Evolutionary conservation across 1,140 invertebrate species (phyloP), one percentile per base, ranked within the genome.

Genomic region (Caerostris darwini): DNA sequence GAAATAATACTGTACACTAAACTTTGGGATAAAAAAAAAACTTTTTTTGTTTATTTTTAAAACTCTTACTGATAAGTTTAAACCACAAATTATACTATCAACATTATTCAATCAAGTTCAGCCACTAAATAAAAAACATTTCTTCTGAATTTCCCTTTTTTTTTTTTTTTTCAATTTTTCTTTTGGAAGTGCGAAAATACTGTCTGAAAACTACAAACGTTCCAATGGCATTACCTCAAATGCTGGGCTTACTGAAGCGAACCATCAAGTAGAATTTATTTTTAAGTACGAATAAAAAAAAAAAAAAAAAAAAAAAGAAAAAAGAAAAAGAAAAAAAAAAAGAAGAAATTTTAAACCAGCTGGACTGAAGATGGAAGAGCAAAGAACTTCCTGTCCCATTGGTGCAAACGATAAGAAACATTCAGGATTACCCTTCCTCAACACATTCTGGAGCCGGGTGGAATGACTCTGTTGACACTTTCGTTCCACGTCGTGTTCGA

Each of bases 401-500:
- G 61, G 17, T 34, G 61, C 61, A 64, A 64, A 64, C 61, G 61
- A 64, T 64, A 64, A 64, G 61, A 64, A 34, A 64, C 14, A 64
- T 34, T 34, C 14, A 10, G 61, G 17, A 64, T 14, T 17, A 64
- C 17, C 10, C 3, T 64, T 64, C 17, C n/a, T 17, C 34, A 34
- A 19, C n/a, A 77, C 19, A 77, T 77, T 50, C 50, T 77, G 10
- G 71, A 10, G 7, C 10, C 19, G 19, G 34, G 71, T 50, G n/a
- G 19, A 77, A 77, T 53, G 71, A 77, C 71, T 50, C 71, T 50
- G 71, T 77, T 77, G 71, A 77, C 71, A 77, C 50, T 77, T 77
- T 19, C 34, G 34, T 17, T 64, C 61, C n/a, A 77, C 71, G 71
- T 77, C 71, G 71, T 77, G 50, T 6, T 53, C 71, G 10, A 77